Evolutionary conservation across 35 echinoderm and acorn worm genomes (phyloP), one percentile per base, ranked within the genome.

Genomic region (Heliocidaris tuberculata): DNA sequence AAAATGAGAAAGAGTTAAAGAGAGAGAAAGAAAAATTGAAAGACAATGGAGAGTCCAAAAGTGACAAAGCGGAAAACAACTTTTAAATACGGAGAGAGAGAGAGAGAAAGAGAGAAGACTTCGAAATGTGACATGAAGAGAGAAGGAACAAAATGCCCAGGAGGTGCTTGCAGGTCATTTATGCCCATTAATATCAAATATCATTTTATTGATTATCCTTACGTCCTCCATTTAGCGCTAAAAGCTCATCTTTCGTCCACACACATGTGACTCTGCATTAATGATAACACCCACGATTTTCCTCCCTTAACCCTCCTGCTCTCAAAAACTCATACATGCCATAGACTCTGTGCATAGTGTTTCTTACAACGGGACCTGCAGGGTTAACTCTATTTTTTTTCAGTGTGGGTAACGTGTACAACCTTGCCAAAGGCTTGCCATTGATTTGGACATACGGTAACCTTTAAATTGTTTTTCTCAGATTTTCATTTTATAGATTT

Each of bases 121-220:
- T 42, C 11, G 9, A 56, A 56, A 56, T 56, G 15, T 13, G 7
- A 6, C 8, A 10, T 13, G 52, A 56, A 56, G 52, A 56, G 15
- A 56, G 52, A 13, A 56, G 61, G 2, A 78, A 78, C n/a, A 24
- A 78, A 21, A 78, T 4, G 65, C 65, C 65, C 27, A 78, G 65
- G 7, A 78, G 65, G 27, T n/a, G 47, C 19, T 89, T 89, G 19
- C 47, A 32, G 47, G 31, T 89, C 87, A 89, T 89, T 89, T 89
- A 9, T 89, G 31, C 47, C 87, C 87, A 89, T 89, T 32, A 89
- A 89, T 89, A 89, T 89, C 87, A 89, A 89, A 89, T 89, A 48
- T 48, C 87, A 47, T 89, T 32, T 48, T 32, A 89, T 89, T 89
- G 87, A 89, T 89, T n/a, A 89, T 27, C 30, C 2, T 47, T 16